phyloP scores from a whole-genome alignment of 2,888 invertebrate genomes.

The Sarcophaga carnaria region DNA sequence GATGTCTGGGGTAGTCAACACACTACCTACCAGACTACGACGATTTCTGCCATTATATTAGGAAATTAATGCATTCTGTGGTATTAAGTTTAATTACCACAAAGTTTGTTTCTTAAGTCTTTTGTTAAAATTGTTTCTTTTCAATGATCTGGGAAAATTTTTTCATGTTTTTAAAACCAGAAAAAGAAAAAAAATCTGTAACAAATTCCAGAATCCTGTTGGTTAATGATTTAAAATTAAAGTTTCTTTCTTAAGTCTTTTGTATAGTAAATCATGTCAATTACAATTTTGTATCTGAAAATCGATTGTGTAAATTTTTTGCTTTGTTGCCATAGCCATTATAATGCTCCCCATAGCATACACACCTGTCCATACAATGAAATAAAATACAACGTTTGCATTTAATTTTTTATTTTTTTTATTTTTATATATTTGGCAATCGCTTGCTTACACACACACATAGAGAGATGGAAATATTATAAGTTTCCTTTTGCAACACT shows the following conservation, averaged over 20 bases:
- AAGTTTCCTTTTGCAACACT: too few species aligned
- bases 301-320: neutral
- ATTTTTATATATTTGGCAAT: too few species aligned
- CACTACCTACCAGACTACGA: too few species aligned
- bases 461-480: too few species aligned
- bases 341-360: constrained; percentile 5
- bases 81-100: too few species aligned
- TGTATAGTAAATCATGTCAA: neutral
- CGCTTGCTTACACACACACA: too few species aligned
- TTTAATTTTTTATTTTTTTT: neutral
- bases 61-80: too few species aligned
- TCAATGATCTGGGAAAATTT: neutral
- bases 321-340: neutral
- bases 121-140: neutral
- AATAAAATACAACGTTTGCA: constrained; percentile 37
- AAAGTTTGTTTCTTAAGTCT: neutral
- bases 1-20: too few species aligned
- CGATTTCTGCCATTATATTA: too few species aligned
- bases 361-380: constrained; percentile 22
- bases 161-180: neutral
- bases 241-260: constrained; percentile 56
- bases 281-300: neutral
- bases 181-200: neutral
- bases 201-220: constrained; percentile 15
- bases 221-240: neutral